Base-by-base conservation (phyloP, 2,113 vertebrate species). In the Ctenodactylus gundi region DNA sequence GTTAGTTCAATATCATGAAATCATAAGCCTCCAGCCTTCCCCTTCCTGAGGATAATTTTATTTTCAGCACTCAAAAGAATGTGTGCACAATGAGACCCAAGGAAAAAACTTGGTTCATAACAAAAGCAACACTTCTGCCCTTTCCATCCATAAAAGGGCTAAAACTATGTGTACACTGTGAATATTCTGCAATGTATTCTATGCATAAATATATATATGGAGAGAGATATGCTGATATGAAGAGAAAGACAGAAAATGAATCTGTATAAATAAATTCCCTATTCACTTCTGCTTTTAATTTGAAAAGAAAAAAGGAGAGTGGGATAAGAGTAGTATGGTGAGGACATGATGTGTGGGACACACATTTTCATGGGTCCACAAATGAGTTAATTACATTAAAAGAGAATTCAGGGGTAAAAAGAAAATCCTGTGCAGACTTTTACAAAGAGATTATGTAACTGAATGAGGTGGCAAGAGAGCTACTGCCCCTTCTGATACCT, bases 361-460 rank as follows among this genome's bases (percentile, higher is more conserved):
- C 11, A 27, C 10, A 80, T 82, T 89, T 92, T 82, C 41, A 68
- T 34, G 60, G 18, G 21, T 70, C 41, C 4, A 14, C 65, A 57
- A n/a, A 64, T 15, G 20, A 94, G n/a, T 68, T 89, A 70, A 78
- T 29, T n/a, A 90, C 36, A 72, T 13, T 67, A 68, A 96, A 89
- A n/a, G 0, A 81, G 70, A 31, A 76, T 44, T 23, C 4, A 78
- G 67, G 10, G 21, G 41, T 68, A 49, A n/a, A n/a, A n/a, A n/a
- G n/a, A n/a, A n/a, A n/a, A n/a, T n/a, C n/a, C n/a, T 53, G 29
- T 4, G 6, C 12, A 44, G 4, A 17, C n/a, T 89, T 86, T 44
- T 77, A 57, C 25, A n/a, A 72, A 94, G 73, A 44, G 13, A 78
- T 60, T 85, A 55, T 57, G 64, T 29, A 65, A 25, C 3, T 92